phyloP scores from a whole-genome alignment of 1,140 invertebrate species.

The Pomacea maculata region DNA sequence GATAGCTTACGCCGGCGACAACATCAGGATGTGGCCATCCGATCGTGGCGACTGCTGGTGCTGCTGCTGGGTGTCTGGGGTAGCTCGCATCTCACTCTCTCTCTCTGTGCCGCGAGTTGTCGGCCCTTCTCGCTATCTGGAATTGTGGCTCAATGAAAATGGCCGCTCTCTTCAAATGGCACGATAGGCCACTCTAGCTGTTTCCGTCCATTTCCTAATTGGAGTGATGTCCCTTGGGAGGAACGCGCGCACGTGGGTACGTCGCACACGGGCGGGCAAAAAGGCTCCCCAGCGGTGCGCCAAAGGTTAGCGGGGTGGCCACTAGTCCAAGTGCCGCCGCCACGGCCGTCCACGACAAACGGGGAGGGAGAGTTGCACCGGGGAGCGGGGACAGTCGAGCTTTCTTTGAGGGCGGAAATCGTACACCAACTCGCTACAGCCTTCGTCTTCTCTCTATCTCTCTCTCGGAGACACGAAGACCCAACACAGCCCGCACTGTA shows the following conservation, averaged over 20 bases:
- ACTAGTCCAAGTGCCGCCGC: neutral
- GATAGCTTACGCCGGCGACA: no score
- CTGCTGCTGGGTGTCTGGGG: neutral
- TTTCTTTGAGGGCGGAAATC: no score
- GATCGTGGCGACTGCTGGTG: no score
- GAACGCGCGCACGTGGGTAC: neutral
- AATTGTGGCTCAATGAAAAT: constrained; percentile 2
- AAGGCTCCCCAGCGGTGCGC: constrained; percentile 4
- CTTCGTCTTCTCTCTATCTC: no score
- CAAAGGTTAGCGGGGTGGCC: constrained; percentile 20
- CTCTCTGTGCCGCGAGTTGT: neutral
- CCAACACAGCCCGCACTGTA: no score
- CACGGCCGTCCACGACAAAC: neutral
- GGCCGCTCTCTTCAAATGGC: constrained; percentile 20
- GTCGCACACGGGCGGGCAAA: constrained; percentile 6
- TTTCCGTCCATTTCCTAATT: constrained; percentile 28
- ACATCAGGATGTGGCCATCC: no score
- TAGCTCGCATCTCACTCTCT: neutral
- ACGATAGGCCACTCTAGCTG: constrained; percentile 24
- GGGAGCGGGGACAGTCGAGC: neutral
- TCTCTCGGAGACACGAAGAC: no score
- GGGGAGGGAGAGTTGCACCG: neutral
- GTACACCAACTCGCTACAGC: no score
- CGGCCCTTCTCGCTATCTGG: neutral
- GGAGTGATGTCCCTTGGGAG: constrained; percentile 19